Evolutionary conservation across 2,797 vertebrate genomes (phyloP), one percentile per base, ranked within the genome.

Genomic region (Sylvilagus floridanus): DNA sequence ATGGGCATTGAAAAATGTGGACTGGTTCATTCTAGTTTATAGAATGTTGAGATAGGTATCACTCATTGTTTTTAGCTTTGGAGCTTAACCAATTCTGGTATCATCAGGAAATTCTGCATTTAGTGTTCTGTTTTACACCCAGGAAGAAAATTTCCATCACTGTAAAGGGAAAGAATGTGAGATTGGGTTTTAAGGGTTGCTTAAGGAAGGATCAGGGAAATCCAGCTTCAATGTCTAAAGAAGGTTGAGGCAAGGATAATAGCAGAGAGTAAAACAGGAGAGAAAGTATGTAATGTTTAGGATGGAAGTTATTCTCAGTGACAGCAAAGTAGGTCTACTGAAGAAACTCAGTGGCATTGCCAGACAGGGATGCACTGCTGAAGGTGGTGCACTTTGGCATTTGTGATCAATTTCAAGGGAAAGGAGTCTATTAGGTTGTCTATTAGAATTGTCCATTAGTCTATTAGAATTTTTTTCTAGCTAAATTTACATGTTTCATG

Each of bases 21-120:
- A 52, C 50, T 63, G 11, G 22, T 62, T 94, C 28, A 42, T 84
- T 84, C 21, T 54, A 62, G 84, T 87, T 79, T 84, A 32, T 47
- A 75, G 52, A 92, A 28, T 68, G 21, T 50, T 84, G 57, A 57
- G 21, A 6, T 52, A 73, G 32, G 88, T 73, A 54, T 75, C 10
- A 79, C n/a, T 73, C 11, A 37, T 57, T 75, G 82, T 91, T 78
- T 94, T 85, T 47, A 72, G 79, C 82, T 94, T 96, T 62, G n/a
- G 37, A 88, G 7, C 19, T 85, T 85, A 75, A 62, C 30, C 7
- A 69, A 76, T 69, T 85, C 35, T 85, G 21, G n/a, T 65, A 76
- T 12, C 21, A 32, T 16, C n/a, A n/a, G 26, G 60, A 81, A 75
- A 75, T 30, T n/a, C 14, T 19, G 60, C 79, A 63, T 75, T 50